Evolutionary conservation across 2,797 vertebrate species (phyloP).

Genomic region (Numenius phaeopus): DNA sequence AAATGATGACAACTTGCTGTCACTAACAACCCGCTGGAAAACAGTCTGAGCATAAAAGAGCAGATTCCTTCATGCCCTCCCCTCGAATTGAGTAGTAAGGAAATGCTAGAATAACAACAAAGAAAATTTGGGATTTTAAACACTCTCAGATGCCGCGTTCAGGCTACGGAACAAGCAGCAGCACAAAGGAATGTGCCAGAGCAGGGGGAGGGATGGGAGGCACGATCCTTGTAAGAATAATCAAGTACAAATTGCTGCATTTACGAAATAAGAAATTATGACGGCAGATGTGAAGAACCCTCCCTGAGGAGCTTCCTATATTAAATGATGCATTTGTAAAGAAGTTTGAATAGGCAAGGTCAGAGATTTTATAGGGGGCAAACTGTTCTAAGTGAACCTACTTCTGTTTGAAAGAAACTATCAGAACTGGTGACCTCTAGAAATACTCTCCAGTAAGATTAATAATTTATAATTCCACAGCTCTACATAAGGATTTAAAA

Average conservation of each 20-base stretch:
- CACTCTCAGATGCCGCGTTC: neutral
- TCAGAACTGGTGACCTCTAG: slow-evolving; percentile 35
- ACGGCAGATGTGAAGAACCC: slow-evolving; percentile 64
- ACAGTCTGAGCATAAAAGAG: neutral
- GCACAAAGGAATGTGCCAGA: slow-evolving; percentile 38
- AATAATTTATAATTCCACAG: slow-evolving; percentile 32
- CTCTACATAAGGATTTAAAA: neutral
- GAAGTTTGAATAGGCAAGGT: slow-evolving; percentile 55
- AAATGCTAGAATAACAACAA: neutral
- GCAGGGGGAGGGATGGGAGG: slow-evolving; percentile 13
- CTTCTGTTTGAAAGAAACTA: slow-evolving; percentile 41
- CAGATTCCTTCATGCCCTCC: neutral
- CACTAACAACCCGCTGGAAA: neutral
- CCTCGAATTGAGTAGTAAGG: neutral
- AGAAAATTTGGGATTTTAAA: slow-evolving; percentile 32
- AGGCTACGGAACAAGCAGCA: neutral
- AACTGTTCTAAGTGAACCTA: slow-evolving; percentile 27
- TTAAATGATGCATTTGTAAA: slow-evolving; percentile 56
- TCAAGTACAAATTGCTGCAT: slow-evolving; percentile 56
- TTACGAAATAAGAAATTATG: slow-evolving; percentile 66
- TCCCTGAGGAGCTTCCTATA: slow-evolving; percentile 58
- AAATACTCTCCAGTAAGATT: slow-evolving; percentile 37
- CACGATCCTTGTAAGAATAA: slow-evolving; percentile 39
- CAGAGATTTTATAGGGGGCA: slow-evolving; percentile 45
- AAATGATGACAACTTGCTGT: slow-evolving; percentile 43